phyloP scores from a whole-genome alignment of 2,888 invertebrate species.

The Tipula helvola region DNA sequence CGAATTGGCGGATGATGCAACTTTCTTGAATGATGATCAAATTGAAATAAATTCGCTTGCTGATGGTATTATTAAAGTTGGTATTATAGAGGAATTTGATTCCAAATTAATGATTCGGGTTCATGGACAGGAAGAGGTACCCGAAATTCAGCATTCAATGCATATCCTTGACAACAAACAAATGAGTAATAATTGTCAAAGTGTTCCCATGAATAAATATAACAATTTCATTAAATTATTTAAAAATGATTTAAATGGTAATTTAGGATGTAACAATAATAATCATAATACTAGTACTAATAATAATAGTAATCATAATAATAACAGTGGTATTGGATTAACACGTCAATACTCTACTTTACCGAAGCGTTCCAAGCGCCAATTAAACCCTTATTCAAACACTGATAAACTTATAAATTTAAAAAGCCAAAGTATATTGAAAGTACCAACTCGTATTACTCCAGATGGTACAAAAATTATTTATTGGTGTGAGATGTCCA shows the following conservation, averaged over 20 bases:
- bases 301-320: not conserved
- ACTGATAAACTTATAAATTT: not conserved
- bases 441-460: conserved; percentile 61
- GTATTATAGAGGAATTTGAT: conserved; percentile 37
- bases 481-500: conserved; percentile 76
- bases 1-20: conserved; percentile 44
- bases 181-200: not conserved
- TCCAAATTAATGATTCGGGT: conserved; percentile 39
- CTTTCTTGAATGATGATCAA: conserved; percentile 30
- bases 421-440: not conserved
- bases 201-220: not conserved
- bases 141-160: conserved; percentile 35
- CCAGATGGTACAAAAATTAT: conserved; percentile 75
- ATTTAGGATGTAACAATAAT: not conserved
- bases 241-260: conserved; percentile 10
- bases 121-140: conserved; percentile 59
- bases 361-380: conserved; percentile 21
- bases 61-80: conserved; percentile 35
- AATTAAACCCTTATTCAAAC: not conserved
- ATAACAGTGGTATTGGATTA: not conserved
- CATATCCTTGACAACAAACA: conserved; percentile 7
- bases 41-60: conserved; percentile 17
- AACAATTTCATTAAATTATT: not conserved
- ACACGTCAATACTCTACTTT: conserved; percentile 18
- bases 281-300: not conserved